Evolutionary conservation across 2,888 invertebrate genomes (phyloP).

Genomic region (Cynaeus angustus): DNA sequence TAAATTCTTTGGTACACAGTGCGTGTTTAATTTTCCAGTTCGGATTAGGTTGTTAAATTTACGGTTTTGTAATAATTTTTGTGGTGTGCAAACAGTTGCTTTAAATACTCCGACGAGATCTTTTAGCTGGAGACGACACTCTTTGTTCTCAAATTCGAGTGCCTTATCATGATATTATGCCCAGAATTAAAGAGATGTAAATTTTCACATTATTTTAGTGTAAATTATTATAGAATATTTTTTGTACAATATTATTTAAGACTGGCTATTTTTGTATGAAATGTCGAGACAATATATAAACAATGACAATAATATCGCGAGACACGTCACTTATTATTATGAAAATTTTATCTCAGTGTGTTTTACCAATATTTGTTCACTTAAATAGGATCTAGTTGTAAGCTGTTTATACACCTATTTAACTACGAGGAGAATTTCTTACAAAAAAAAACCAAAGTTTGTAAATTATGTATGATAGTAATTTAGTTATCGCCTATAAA

Average conservation of each 20-base stretch:
- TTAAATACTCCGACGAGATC: slow-evolving; percentile 47
- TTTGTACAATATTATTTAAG: slow-evolving; percentile 45
- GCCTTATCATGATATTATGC: slow-evolving; percentile 44
- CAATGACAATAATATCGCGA: slow-evolving; percentile 42
- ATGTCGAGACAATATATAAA: slow-evolving; percentile 43
- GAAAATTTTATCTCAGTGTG: slow-evolving; percentile 45
- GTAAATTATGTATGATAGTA: slow-evolving; percentile 68
- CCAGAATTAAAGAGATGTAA: slow-evolving; percentile 31
- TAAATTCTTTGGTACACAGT: slow-evolving; percentile 41
- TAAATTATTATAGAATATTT: slow-evolving; percentile 41
- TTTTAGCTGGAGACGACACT: slow-evolving; percentile 30
- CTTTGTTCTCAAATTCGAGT: slow-evolving; percentile 37
- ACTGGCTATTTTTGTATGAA: slow-evolving; percentile 45
- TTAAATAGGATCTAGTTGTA: slow-evolving; percentile 51
- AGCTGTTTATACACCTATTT: slow-evolving; percentile 49
- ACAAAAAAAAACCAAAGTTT: slow-evolving; percentile 67
- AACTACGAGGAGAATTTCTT: slow-evolving; percentile 50
- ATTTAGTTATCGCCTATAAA: slow-evolving; percentile 57
- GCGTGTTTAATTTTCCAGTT: slow-evolving; percentile 45
- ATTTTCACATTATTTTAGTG: slow-evolving; percentile 30
- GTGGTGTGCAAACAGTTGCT: slow-evolving; percentile 42
- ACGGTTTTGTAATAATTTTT: slow-evolving; percentile 47
- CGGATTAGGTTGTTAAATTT: slow-evolving; percentile 48
- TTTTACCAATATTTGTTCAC: slow-evolving; percentile 48
- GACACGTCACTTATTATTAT: slow-evolving; percentile 40